phyloP scores from a whole-genome alignment of 1,140 invertebrate genomes.

The Frieseomelitta varia region DNA sequence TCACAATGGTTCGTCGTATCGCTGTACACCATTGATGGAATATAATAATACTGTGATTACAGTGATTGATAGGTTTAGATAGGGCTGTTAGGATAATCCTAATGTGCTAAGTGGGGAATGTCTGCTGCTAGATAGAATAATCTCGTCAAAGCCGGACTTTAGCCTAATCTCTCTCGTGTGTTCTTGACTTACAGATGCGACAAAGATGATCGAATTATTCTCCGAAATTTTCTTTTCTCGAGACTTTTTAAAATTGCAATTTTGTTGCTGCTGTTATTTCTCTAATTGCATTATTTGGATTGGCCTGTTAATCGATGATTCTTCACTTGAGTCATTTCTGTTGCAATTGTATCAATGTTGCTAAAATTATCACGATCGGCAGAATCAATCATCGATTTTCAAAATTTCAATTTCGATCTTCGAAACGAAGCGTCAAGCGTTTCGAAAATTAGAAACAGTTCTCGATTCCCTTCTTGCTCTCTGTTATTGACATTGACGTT shows the following conservation, averaged over 20 bases:
- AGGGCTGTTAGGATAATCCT: neutral
- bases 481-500: neutral
- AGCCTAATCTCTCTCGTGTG: neutral
- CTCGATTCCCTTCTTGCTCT: accelerated
- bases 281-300: no score
- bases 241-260: no score
- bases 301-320: no score
- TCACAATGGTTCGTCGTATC: neutral
- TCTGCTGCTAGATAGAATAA: neutral
- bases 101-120: neutral
- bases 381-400: no score
- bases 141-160: neutral
- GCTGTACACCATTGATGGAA: neutral
- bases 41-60: conserved; percentile 18
- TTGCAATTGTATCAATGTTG: neutral
- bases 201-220: neutral
- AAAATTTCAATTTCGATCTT: no score
- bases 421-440: no score
- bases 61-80: conserved; percentile 7
- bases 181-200: no score
- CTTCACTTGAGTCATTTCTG: no score
- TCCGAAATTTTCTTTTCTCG: no score
- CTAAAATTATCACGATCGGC: neutral
- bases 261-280: no score
- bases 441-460: neutral